A percentile compares a stretch with the other conserved stretches of the same genome.
These are phyloP conservation scores for Cygnus buccinator DNA, from an alignment of 2,113 vertebrate species.

Conservation along the genomic window DNA sequence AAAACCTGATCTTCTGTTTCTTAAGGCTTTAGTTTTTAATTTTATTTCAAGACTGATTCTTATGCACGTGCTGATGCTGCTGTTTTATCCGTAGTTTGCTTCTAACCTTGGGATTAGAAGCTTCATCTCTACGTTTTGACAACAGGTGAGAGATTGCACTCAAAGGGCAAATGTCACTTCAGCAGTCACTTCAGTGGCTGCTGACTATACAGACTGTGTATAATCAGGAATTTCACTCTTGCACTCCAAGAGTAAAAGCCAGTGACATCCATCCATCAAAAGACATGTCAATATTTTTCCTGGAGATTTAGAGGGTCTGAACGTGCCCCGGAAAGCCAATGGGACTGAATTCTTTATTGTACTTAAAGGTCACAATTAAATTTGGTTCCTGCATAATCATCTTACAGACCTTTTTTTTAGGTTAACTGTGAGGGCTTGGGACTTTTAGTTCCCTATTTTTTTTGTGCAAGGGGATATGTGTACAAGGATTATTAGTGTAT, in stretches of 20 bases:
- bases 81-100: conserved; percentile 17
- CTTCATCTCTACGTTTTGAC: conserved; percentile 2
- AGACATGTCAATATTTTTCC: background rate
- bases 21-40: background rate
- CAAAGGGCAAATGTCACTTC: background rate
- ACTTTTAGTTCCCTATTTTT: background rate
- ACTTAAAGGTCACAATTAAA: background rate
- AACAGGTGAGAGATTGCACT: background rate
- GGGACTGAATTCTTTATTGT: background rate
- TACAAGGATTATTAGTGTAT: accelerated
- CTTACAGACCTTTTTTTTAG: background rate
- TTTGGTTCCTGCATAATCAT: conserved; percentile 18
- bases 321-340: background rate
- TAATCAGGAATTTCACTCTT: background rate
- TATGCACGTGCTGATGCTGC: conserved; percentile 34
- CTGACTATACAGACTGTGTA: background rate
- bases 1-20: background rate
- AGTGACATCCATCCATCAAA: background rate
- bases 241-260: background rate
- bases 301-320: background rate
- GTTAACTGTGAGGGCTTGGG: background rate
- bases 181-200: background rate
- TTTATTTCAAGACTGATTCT: background rate
- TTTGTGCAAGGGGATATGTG: background rate
- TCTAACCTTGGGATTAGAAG: conserved; percentile 33